Evolutionary conservation across 2,113 vertebrate genomes (phyloP), one percentile per base, ranked within the genome.

Genomic region (Chloebia gouldiae): DNA sequence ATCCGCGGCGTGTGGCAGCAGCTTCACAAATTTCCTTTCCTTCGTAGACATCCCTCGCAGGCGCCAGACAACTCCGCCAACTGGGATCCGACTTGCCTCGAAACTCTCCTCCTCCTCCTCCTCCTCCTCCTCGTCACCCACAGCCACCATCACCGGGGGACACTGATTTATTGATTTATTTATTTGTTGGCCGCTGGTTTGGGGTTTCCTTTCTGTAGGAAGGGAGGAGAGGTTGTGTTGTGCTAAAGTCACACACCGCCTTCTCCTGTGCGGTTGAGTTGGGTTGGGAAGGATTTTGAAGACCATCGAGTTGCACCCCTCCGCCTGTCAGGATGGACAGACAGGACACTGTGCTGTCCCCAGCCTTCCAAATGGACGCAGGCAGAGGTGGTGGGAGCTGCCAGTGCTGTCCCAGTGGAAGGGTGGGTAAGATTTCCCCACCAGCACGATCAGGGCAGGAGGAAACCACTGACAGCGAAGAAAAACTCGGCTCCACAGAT

Each of bases 291-390:
- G 27, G 60, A 33, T 33, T 47, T 10, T 31, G 15, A 69, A 27
- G 30, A 33, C 7, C 63, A 11, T 2, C 0, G 13, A 47, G 12
- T 40, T 68, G 16, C n/a, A 24, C 1, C 0, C 10, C 18, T 16
- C 23, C 73, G 27, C 37, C 53, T 17, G 13, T 31, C 40, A 76
- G 57, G 42, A 23, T 19, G 37, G 51, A n/a, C 10, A 33, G 28
- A 39, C 13, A n/a, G 23, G 25, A 61, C 56, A 57, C 12, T 0
- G 0, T 20, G 24, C 53, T 87, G 71, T 77, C 10, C 51, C 13
- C 56, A 49, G 10, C 22, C 11, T 59, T 57, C 25, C 61, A 42
- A 5, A 79, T 3, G 21, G 33, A 27, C 5, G 12, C 28, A 79
- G 37, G 13, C 44, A 31, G 19, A 17, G 27, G n/a, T 56, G 60